A percentile compares a stretch with the other conserved stretches of the same genome.
Evolutionary conservation across 2,888 invertebrate species (phyloP).

Genomic region (Mellilla xanthometata): DNA sequence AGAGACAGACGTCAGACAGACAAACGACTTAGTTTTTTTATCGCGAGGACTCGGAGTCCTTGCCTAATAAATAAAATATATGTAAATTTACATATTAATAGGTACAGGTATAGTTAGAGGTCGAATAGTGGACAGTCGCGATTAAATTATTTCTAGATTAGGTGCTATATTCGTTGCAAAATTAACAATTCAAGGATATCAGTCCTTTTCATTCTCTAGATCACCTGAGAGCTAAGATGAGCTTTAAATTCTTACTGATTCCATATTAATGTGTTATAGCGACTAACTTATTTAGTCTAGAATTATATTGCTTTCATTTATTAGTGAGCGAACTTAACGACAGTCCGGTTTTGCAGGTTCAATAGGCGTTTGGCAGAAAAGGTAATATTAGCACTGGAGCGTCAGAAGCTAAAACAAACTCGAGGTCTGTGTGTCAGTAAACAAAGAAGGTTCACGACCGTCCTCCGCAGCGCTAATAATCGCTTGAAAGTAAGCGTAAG

Average conservation of each 20-base stretch:
- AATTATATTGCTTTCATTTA: neutral
- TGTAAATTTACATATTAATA: slow-evolving; percentile 66
- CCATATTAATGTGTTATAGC: neutral
- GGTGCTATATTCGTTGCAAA: slow-evolving; percentile 49
- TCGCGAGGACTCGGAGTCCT: slow-evolving; percentile 36
- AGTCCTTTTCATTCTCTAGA: slow-evolving; percentile 37
- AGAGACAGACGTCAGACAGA: slow-evolving; percentile 32
- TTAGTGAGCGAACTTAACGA: slow-evolving; percentile 3
- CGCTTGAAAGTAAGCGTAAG: slow-evolving; percentile 51
- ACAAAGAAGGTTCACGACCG: slow-evolving; percentile 21
- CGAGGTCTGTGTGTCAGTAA: slow-evolving; percentile 22
- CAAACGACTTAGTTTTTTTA: slow-evolving; percentile 38
- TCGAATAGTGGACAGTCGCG: slow-evolving; percentile 60
- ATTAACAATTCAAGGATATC: slow-evolving; percentile 56
- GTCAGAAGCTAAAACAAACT: slow-evolving; percentile 14
- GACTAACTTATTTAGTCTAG: neutral
- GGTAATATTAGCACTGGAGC: slow-evolving; percentile 12
- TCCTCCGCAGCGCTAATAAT: slow-evolving; percentile 27
- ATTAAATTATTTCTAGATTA: slow-evolving; percentile 57
- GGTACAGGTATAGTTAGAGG: slow-evolving; percentile 66
- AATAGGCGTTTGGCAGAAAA: slow-evolving; percentile 16
- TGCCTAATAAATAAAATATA: slow-evolving; percentile 62
- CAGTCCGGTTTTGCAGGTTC: slow-evolving; percentile 3
- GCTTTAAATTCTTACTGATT: slow-evolving; percentile 23
- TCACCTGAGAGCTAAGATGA: slow-evolving; percentile 28